Conservation (phyloP, 2,888 invertebrate species). For the Clepsis dumicolana region DNA sequence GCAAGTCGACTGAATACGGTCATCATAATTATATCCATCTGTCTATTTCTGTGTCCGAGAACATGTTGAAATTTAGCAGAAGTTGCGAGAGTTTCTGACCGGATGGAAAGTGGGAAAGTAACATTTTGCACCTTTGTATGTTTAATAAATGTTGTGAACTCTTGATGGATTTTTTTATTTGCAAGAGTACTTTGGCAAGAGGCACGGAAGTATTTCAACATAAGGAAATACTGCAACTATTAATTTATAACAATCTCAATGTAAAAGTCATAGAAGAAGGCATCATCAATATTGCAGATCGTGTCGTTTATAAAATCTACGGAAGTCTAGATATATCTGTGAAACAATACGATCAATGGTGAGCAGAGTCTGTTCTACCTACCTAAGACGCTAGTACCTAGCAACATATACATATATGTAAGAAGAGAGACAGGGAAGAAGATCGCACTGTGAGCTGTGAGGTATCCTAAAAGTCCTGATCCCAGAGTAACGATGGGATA, state of each 20-base stretch:
- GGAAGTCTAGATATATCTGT: not conserved
- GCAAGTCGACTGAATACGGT: constrained; percentile 70
- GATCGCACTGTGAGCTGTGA: not conserved
- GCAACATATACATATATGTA: not conserved
- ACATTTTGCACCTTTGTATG: not conserved
- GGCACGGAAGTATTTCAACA: not conserved
- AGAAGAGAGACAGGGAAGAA: no score
- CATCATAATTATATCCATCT: not conserved
- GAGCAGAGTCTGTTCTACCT: not conserved
- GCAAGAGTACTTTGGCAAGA: no score
- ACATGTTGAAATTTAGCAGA: not conserved
- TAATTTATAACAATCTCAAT: not conserved
- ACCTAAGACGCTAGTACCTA: not conserved
- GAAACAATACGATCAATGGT: not conserved
- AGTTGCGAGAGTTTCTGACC: not conserved
- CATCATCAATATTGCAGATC: no score
- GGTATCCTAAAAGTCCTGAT: not conserved
- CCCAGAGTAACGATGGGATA: no score
- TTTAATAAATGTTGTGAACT: constrained; percentile 5
- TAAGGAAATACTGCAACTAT: not conserved
- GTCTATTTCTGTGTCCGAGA: not conserved
- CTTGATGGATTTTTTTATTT: constrained; percentile 8
- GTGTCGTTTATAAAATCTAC: not conserved
- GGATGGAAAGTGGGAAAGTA: not conserved
- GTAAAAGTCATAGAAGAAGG: no score